Conservation (phyloP, 2,888 invertebrate species). For the Apamea epomidion region DNA sequence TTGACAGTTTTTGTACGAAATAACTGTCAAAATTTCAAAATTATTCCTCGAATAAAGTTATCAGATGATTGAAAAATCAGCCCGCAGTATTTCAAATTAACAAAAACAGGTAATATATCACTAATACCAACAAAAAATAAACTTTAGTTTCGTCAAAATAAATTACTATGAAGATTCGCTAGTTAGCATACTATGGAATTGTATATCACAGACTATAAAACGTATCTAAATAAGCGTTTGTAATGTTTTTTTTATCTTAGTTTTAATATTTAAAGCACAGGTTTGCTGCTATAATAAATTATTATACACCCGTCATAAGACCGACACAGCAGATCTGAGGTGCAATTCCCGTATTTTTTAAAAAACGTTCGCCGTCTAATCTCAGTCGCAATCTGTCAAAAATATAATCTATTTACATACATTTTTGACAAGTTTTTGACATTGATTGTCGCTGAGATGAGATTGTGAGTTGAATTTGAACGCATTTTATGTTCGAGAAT, state of each 20-base stretch:
- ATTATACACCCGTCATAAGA: background rate
- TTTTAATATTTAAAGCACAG: background rate
- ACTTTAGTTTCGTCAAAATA: constrained; percentile 21
- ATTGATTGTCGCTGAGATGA: background rate
- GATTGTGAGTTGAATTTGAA: background rate
- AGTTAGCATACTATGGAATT: constrained; percentile 52
- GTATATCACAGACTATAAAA: constrained; percentile 61
- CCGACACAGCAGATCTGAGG: background rate
- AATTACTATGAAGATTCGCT: constrained; percentile 20
- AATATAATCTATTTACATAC: background rate
- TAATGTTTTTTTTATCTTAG: background rate
- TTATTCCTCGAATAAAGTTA: too few relatives aligned
- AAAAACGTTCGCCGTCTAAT: too few relatives aligned
- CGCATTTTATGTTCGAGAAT: too few relatives aligned
- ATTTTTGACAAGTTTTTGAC: background rate
- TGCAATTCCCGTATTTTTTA: too few relatives aligned
- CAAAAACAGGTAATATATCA: constrained; percentile 10
- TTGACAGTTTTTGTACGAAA: too few relatives aligned
- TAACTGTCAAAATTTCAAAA: too few relatives aligned
- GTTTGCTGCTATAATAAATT: background rate
- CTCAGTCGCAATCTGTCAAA: background rate
- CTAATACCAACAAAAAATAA: constrained; percentile 21
- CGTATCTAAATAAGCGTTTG: constrained; percentile 29
- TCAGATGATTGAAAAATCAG: too few relatives aligned
- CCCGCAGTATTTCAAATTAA: constrained; percentile 28